These are phyloP conservation scores for Danionella dracula DNA, from an alignment of 2,797 vertebrate species.

Conservation along the genomic window DNA sequence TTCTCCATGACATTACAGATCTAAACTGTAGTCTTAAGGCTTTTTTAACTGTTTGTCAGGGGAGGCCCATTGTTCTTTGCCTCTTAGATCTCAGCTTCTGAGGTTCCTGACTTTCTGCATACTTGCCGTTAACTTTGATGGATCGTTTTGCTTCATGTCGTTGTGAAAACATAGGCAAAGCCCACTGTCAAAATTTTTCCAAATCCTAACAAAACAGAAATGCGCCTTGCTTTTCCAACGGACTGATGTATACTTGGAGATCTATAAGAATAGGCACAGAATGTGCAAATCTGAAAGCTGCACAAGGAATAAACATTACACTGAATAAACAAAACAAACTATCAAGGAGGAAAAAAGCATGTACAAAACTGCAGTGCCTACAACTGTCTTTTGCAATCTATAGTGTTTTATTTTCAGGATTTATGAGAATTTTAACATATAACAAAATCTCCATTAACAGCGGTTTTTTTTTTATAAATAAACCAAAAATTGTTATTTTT, in stretches of 20 bases:
- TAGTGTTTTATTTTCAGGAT: too few species aligned
- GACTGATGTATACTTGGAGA: conserved; percentile 16
- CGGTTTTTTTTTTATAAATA: too few species aligned
- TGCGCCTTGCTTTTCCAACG: conserved; percentile 23
- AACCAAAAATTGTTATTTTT: too few species aligned
- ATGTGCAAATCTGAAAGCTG: neutral
- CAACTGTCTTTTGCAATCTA: too few species aligned
- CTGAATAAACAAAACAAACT: neutral
- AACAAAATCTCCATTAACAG: too few species aligned
- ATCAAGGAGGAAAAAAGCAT: neutral
- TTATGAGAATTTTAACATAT: too few species aligned
- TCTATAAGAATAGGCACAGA: neutral
- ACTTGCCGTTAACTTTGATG: conserved; percentile 54
- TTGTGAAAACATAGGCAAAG: conserved; percentile 43
- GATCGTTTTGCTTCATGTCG: conserved; percentile 45
- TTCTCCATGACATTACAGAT: conserved; percentile 62
- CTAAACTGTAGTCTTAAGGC: conserved; percentile 65
- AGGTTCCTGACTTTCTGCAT: conserved; percentile 67
- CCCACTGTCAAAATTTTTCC: conserved; percentile 40
- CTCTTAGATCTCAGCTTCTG: conserved; percentile 67
- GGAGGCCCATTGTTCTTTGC: conserved; percentile 65
- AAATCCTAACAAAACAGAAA: conserved; percentile 30
- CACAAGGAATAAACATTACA: neutral
- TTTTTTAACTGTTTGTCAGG: conserved; percentile 73
- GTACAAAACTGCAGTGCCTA: neutral